These are phyloP conservation scores for Hippoglossus stenolepis DNA, from an alignment of 2,113 vertebrate genomes.

Conservation along the genomic window DNA sequence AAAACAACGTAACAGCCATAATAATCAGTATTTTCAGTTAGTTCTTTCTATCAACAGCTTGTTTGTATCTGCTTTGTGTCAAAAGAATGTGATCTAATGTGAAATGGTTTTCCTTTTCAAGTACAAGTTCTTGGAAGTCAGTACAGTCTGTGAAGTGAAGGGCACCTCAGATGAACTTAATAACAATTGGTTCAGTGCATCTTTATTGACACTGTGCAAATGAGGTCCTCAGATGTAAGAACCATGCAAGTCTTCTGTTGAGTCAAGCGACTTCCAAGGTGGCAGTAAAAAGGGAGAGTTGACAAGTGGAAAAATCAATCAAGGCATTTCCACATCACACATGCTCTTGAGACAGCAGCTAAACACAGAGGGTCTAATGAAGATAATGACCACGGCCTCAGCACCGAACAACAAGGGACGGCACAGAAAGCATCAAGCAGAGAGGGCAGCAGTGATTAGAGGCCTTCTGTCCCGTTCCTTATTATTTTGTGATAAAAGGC, in stretches of 20 bases:
- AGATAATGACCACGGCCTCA: constrained; percentile 23
- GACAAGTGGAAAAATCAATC: constrained; percentile 57
- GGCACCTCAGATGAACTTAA: neutral
- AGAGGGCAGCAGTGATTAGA: neutral
- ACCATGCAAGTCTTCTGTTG: constrained; percentile 11
- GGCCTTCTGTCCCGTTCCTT: neutral
- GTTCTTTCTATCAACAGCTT: no score
- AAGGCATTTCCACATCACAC: constrained; percentile 64
- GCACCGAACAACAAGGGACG: neutral
- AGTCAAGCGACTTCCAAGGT: constrained; percentile 55
- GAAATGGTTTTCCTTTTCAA: neutral
- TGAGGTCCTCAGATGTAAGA: constrained; percentile 40
- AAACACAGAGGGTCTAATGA: constrained; percentile 28
- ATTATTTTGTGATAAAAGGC: constrained; percentile 50
- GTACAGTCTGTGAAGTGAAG: constrained; percentile 5
- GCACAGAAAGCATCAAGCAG: constrained; percentile 10
- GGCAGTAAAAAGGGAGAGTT: constrained; percentile 46
- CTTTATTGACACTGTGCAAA: constrained; percentile 59
- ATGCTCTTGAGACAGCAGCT: constrained; percentile 30
- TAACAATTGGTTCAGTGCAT: constrained; percentile 14
- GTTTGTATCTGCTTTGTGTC: neutral
- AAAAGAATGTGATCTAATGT: neutral
- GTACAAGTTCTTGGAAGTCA: neutral
- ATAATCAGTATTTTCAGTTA: neutral
- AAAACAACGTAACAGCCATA: neutral